Evolutionary conservation across 2,797 vertebrate species (phyloP), one percentile per base, ranked within the genome.

Genomic region (Sandelia bainsii): DNA sequence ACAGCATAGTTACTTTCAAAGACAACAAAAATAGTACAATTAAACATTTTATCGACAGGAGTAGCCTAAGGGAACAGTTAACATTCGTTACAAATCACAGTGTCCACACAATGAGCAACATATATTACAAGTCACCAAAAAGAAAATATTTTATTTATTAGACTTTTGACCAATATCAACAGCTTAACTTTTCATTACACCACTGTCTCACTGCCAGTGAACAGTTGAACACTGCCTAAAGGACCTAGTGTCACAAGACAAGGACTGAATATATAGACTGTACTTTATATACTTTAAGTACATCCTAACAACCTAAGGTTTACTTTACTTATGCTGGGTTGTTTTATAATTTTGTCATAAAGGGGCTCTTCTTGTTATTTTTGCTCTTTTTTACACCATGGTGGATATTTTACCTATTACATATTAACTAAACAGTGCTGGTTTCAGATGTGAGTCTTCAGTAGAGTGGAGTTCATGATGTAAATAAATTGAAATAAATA

Each of bases 101-200:
- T 51, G 37, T 61, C n/a, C n/a, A n/a, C 40, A 75, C 12, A 40
- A 63, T 61, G 17, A 59, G 23, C 22, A 64, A 57, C 23, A 56
- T 53, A 50, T 25, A 11, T 20, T 16, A 39, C 27, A 65, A 75
- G 22, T 67, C 51, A 78, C 27, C 17, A 40, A 39, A 20, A 25
- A 66, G 10, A 69, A 70, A 62, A 52, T 49, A 2, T 12, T 54
- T 9, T 63, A n/a, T n/a, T n/a, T n/a, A n/a, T n/a, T n/a, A n/a
- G n/a, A n/a, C n/a, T n/a, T 54, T 34, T 61, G 37, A 60, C 44
- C 34, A 22, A 34, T 23, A 65, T 50, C 25, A 59, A 22, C 25
- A 42, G n/a, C 53, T 39, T 58, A 19, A 44, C 54, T 75, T 72
- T 68, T 69, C 39, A 77, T 69, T 54, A 32, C 3, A 23, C 16